Evolutionary conservation across 2,797 vertebrate species (phyloP).

Genomic region (Syndactyla subalaris): DNA sequence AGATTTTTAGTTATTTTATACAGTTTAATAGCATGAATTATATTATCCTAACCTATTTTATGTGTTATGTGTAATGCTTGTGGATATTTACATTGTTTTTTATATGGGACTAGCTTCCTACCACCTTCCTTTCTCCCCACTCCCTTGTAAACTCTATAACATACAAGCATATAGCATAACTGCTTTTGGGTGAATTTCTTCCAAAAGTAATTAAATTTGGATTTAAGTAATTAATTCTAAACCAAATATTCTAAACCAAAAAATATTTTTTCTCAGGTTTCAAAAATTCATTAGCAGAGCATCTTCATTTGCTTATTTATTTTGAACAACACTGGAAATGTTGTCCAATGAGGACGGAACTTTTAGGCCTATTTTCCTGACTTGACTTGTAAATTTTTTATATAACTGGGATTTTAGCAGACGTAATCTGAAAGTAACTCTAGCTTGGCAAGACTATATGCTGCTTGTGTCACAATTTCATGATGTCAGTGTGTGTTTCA

Average conservation of each 20-base stretch:
- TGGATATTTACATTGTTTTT: not conserved
- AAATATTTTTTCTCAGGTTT: not conserved
- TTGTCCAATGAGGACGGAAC: not conserved
- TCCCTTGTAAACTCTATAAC: not conserved
- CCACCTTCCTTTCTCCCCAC: not conserved
- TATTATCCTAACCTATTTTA: not conserved
- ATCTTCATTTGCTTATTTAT: not conserved
- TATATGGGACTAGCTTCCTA: not conserved
- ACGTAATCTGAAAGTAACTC: not conserved
- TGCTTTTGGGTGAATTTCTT: not conserved
- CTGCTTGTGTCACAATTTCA: not conserved
- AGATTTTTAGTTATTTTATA: not conserved
- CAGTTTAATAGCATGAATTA: not conserved
- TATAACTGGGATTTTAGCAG: not conserved
- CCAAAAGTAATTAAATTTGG: not conserved
- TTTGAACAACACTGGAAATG: not conserved
- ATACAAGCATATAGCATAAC: not conserved
- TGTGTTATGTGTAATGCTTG: not conserved
- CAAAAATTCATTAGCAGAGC: not conserved
- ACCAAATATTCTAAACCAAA: not conserved
- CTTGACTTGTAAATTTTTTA: not conserved
- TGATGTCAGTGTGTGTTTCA: not conserved
- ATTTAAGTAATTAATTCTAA: not conserved
- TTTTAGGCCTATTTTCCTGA: not conserved
- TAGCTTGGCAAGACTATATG: not conserved